These are phyloP conservation scores for Alectura lathami DNA, from an alignment of 2,113 vertebrate species.

Conservation along the genomic window DNA sequence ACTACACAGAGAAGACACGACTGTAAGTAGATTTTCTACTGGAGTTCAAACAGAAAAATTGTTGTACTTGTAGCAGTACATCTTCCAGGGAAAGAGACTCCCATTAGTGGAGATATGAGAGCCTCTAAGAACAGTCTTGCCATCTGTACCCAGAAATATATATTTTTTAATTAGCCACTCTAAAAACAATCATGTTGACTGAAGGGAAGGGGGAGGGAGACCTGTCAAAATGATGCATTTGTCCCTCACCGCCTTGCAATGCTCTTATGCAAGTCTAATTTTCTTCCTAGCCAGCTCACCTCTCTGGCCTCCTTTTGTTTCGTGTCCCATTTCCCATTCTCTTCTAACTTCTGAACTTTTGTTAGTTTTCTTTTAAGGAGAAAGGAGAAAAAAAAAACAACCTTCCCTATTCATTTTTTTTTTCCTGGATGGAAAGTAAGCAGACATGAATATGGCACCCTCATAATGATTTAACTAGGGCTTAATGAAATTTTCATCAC, in stretches of 20 bases:
- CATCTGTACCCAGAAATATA: slow-evolving; percentile 20
- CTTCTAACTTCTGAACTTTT: slow-evolving; percentile 73
- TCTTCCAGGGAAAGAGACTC: not conserved
- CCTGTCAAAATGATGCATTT: slow-evolving; percentile 53
- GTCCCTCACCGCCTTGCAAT: slow-evolving; percentile 44
- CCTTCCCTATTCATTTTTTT: slow-evolving; percentile 59
- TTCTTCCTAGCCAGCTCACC: slow-evolving; percentile 61
- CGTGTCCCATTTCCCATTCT: slow-evolving; percentile 54
- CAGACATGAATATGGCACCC: slow-evolving; percentile 88
- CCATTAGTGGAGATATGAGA: not conserved
- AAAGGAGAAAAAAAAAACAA: slow-evolving; percentile 23
- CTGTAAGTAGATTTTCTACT: not conserved
- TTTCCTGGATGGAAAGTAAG: slow-evolving; percentile 67
- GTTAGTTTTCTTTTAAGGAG: slow-evolving; percentile 61
- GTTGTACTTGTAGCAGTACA: not conserved
- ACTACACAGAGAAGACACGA: not conserved
- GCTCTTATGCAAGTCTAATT: slow-evolving; percentile 51
- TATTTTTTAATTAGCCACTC: slow-evolving; percentile 62
- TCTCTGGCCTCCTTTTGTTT: slow-evolving; percentile 62
- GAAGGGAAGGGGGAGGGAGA: slow-evolving; percentile 27
- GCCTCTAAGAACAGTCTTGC: slow-evolving; percentile 17
- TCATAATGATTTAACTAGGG: slow-evolving; percentile 93
- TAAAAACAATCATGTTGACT: slow-evolving; percentile 43
- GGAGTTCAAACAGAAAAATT: not conserved
- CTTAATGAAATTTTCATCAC: slow-evolving; percentile 99